These are phyloP conservation scores for Hirtodrosophila cameraria DNA, from an alignment of 2,888 invertebrate genomes.

Conservation along the genomic window DNA sequence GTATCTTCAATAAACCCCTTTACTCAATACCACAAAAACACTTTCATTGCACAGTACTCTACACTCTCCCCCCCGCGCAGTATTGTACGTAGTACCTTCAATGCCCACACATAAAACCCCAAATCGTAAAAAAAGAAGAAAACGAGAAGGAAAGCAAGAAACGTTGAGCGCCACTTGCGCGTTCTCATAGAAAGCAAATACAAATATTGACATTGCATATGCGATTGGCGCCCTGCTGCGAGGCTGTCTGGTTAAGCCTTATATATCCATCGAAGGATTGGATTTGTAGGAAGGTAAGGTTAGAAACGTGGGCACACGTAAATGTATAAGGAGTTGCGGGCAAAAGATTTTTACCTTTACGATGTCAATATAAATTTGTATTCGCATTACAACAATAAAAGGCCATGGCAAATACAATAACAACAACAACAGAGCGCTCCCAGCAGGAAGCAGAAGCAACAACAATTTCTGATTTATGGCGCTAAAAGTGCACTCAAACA, in stretches of 20 bases:
- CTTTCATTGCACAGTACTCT: conserved; percentile 40
- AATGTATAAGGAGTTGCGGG: conserved; percentile 60
- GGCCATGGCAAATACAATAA: conserved; percentile 19
- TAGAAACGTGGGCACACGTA: conserved; percentile 39
- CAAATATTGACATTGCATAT: conserved; percentile 78
- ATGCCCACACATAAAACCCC: conserved; percentile 56
- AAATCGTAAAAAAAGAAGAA: conserved; percentile 69
- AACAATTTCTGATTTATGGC: conserved; percentile 75
- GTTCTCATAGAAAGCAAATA: conserved; percentile 74
- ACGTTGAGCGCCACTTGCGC: conserved; percentile 44
- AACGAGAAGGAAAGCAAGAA: conserved; percentile 51
- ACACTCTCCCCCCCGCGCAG: neutral
- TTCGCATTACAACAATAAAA: conserved; percentile 80
- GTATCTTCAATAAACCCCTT: conserved; percentile 18
- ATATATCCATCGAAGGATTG: conserved; percentile 10
- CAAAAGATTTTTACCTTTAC: conserved; percentile 78
- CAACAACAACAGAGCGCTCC: conserved; percentile 5
- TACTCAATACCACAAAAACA: conserved; percentile 23
- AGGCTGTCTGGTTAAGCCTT: conserved; percentile 43
- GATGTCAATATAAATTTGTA: conserved; percentile 81
- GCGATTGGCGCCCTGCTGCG: conserved; percentile 61
- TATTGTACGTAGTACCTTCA: conserved; percentile 47
- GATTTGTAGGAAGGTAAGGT: conserved; percentile 1
- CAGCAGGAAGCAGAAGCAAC: conserved; percentile 29
- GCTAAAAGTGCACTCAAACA: conserved; percentile 78